Percentiles rank a stretch among this genome's conserved stretches.
These are phyloP conservation scores for Neoascia interrupta DNA, from an alignment of 2,888 invertebrate genomes.

Conservation along the genomic window DNA sequence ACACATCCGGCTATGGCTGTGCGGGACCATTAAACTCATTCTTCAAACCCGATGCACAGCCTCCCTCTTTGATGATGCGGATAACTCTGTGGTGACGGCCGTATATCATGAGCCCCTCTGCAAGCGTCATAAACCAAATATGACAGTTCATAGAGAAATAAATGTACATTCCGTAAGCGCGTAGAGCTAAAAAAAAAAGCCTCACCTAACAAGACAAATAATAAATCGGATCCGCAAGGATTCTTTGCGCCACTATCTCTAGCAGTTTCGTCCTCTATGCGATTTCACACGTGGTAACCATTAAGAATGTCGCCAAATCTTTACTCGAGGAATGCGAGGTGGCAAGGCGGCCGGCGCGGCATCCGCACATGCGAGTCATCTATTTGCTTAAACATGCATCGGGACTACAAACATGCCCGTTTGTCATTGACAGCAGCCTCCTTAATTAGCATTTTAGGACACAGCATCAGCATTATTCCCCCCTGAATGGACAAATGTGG, in stretches of 20 bases:
- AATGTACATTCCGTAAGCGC: slow-evolving; percentile 34
- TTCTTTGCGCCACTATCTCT: slow-evolving; percentile 1
- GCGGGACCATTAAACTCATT: slow-evolving; percentile 60
- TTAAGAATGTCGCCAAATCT: slow-evolving; percentile 67
- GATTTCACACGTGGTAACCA: slow-evolving; percentile 66
- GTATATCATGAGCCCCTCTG: slow-evolving; percentile 51
- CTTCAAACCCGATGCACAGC: slow-evolving; percentile 38
- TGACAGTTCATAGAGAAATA: slow-evolving; percentile 60
- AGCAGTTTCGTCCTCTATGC: slow-evolving; percentile 27
- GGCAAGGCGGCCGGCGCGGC: not conserved
- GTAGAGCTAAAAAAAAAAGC: not conserved
- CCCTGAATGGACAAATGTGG: not conserved
- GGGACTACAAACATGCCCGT: slow-evolving; percentile 34
- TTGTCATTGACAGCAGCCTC: slow-evolving; percentile 67
- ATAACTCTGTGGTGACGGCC: slow-evolving; percentile 46
- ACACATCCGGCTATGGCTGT: not conserved
- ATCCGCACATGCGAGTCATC: slow-evolving; percentile 57
- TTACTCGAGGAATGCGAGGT: slow-evolving; percentile 6
- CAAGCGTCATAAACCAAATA: slow-evolving; percentile 63
- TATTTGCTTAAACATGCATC: slow-evolving; percentile 53
- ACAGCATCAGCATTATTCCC: slow-evolving; percentile 44
- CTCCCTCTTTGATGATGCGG: slow-evolving; percentile 51
- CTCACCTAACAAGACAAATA: slow-evolving; percentile 61
- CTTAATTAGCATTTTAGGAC: slow-evolving; percentile 68
- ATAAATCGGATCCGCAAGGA: slow-evolving; percentile 57